Conservation (phyloP, 37 sponge, comb jelly and placozoan genomes). For the Spongilla lacustris region DNA sequence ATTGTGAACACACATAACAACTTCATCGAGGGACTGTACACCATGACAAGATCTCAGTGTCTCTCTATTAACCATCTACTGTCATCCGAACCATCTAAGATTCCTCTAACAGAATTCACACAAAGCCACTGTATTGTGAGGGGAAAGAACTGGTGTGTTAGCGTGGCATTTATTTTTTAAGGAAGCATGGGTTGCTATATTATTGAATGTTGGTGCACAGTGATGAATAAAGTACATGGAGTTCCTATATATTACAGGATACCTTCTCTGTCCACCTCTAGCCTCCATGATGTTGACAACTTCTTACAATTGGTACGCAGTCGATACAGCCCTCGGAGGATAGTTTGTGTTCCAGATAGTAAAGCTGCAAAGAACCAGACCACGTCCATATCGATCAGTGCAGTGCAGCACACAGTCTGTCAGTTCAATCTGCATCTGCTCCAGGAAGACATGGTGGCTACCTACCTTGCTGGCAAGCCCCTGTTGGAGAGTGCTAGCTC, state of each 20-base stretch:
- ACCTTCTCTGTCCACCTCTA: background rate
- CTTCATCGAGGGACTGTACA: background rate
- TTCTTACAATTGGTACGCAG: slow-evolving; percentile 48
- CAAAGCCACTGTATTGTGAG: background rate
- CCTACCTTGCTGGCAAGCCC: slow-evolving; percentile 65
- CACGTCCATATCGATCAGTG: background rate
- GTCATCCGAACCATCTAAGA: background rate
- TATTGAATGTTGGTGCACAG: too few species aligned
- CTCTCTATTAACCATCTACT: background rate
- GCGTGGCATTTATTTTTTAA: too few species aligned
- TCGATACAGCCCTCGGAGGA: background rate
- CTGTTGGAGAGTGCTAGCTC: background rate
- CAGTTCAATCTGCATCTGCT: slow-evolving; percentile 49
- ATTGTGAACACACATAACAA: slow-evolving; percentile 39
- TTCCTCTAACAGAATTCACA: background rate
- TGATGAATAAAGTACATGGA: background rate
- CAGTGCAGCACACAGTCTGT: background rate
- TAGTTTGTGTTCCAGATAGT: background rate
- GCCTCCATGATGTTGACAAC: background rate
- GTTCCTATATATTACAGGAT: background rate
- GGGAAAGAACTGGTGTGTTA: background rate
- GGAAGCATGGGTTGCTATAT: too few species aligned
- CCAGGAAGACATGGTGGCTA: slow-evolving; percentile 37
- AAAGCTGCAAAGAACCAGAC: too few species aligned
- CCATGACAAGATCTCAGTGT: background rate